Conservation (phyloP, 2,113 vertebrate genomes). For the Opisthocomus hoazin region DNA sequence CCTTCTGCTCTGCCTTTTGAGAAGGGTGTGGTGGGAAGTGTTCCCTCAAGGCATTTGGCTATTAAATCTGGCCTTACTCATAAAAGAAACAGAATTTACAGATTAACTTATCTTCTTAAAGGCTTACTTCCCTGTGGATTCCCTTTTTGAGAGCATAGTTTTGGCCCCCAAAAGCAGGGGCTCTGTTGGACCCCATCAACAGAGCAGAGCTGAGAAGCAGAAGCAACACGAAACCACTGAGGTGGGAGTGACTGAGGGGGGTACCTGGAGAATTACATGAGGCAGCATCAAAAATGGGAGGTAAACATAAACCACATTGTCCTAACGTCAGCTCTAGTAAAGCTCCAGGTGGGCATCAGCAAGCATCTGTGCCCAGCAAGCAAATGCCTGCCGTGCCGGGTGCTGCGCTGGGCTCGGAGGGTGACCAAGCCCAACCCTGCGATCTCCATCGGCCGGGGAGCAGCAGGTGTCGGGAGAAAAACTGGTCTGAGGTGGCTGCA, state of each 20-base stretch:
- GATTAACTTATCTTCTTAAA: not conserved
- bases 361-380: not conserved
- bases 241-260: not conserved
- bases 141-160: not conserved
- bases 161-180: too few relatives aligned
- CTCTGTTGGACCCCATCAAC: too few relatives aligned
- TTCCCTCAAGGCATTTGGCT: not conserved
- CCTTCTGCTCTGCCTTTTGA: not conserved
- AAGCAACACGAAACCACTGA: not conserved
- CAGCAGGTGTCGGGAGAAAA: not conserved
- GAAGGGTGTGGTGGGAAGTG: not conserved
- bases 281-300: not conserved
- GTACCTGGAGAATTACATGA: not conserved
- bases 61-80: not conserved
- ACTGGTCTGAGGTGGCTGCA: slow-evolving; percentile 42
- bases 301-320: not conserved
- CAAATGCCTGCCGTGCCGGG: fast-evolving
- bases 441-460: not conserved
- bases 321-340: not conserved
- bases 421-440: not conserved
- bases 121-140: not conserved
- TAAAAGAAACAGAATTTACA: not conserved
- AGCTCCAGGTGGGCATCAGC: not conserved
- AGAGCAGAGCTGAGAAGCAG: not conserved
- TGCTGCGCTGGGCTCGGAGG: not conserved